These are phyloP conservation scores for Microctenopoma lineatum DNA, from an alignment of 2,797 vertebrate genomes.

Conservation along the genomic window DNA sequence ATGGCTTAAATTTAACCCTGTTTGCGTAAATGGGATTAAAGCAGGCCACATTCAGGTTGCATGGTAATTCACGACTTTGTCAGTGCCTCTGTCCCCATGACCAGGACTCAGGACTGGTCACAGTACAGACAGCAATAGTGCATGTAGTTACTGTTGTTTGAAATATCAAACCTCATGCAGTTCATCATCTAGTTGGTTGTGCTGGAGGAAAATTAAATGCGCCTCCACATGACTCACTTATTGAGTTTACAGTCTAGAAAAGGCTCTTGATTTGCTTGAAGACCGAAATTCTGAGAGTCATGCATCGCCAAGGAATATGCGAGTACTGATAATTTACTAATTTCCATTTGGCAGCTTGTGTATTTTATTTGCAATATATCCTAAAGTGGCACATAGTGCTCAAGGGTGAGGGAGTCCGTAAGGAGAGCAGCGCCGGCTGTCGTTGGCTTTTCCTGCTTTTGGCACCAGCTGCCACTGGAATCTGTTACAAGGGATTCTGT, in stretches of 20 bases:
- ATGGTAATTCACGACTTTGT: conserved; percentile 59
- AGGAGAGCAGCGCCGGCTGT: conserved; percentile 67
- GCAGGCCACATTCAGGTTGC: conserved; percentile 56
- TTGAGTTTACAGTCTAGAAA: neutral
- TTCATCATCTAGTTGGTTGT: neutral
- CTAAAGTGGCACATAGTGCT: conserved; percentile 38
- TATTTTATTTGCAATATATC: conserved; percentile 53
- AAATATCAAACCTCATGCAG: neutral
- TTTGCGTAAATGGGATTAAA: conserved; percentile 51
- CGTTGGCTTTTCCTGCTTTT: conserved; percentile 57
- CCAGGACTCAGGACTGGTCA: conserved; percentile 1
- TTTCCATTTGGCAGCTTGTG: conserved; percentile 45
- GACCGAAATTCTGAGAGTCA: neutral
- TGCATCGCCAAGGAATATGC: neutral
- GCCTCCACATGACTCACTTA: neutral
- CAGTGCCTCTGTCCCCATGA: conserved; percentile 26
- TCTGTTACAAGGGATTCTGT: conserved; percentile 50
- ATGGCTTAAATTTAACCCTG: conserved; percentile 35
- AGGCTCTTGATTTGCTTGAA: neutral
- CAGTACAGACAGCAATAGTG: neutral
- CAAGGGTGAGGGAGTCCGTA: conserved; percentile 44
- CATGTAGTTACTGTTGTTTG: conserved; percentile 4
- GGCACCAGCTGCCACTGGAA: conserved; percentile 59
- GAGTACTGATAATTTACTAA: conserved; percentile 13
- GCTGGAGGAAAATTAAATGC: neutral